Conservation (phyloP, 2,888 invertebrate species). For the Andrena trimmerana region DNA sequence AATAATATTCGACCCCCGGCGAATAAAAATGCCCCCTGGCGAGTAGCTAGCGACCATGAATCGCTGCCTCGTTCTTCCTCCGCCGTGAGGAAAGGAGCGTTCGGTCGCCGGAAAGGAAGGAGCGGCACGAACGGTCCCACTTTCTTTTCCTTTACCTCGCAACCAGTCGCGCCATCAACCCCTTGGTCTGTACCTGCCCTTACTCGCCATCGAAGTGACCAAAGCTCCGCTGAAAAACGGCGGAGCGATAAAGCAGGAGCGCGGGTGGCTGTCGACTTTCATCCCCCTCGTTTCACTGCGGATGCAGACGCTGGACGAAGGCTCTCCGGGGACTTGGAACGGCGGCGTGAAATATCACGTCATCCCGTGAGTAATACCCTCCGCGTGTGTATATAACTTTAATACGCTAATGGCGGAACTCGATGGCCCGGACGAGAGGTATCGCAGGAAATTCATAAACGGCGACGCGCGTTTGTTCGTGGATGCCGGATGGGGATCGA, state of each 20-base stretch:
- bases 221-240: not conserved
- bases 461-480: not conserved
- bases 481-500: not conserved
- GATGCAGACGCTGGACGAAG: slow-evolving; percentile 9
- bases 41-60: slow-evolving; percentile 20
- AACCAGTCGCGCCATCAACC: not conserved
- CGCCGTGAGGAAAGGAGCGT: not conserved
- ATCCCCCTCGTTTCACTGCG: slow-evolving; percentile 17
- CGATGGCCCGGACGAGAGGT: not conserved
- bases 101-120: not conserved
- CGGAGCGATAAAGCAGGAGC: not conserved
- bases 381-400: slow-evolving; percentile 29
- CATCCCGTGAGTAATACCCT: slow-evolving; percentile 8
- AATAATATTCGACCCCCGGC: slow-evolving; percentile 25
- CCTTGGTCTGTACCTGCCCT: not conserved
- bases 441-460: not conserved
- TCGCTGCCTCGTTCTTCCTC: slow-evolving; percentile 1
- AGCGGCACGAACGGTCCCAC: not conserved
- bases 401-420: not conserved
- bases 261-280: not conserved
- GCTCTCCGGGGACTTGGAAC: slow-evolving; percentile 30
- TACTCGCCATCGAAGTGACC: not conserved
- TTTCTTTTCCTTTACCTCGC: not conserved
- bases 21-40: slow-evolving; percentile 26
- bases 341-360: not conserved